Conservation (phyloP, 2,113 vertebrate species). For the Tachysurus vachellii region DNA sequence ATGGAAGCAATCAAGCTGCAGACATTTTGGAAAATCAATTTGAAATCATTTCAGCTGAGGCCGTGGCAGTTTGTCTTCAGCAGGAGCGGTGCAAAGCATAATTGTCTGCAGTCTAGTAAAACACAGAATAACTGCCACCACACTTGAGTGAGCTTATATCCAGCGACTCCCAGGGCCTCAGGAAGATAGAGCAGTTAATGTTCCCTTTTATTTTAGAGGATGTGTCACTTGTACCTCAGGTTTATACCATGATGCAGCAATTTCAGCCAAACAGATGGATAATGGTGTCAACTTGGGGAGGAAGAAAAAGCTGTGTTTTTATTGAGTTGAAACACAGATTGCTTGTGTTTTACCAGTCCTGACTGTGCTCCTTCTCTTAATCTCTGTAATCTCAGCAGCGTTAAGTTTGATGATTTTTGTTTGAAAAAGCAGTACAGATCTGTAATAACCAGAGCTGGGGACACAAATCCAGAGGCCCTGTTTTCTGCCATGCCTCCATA, state of each 20-base stretch:
- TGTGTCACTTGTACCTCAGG: constrained; percentile 99
- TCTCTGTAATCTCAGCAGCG: constrained; percentile 97
- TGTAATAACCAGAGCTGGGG: constrained; percentile 98
- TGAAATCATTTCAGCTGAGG: constrained; percentile 99
- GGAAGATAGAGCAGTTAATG: constrained; percentile 99
- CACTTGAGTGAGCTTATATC: constrained; percentile 99
- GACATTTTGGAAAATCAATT: constrained; percentile 99
- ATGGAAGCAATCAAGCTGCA: constrained; percentile 99
- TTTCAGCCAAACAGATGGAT: constrained; percentile 99
- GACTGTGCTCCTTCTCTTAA: constrained; percentile 93
- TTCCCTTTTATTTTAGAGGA: constrained; percentile 99
- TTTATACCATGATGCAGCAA: constrained; percentile 99
- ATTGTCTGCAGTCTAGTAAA: constrained; percentile 99
- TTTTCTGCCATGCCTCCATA: constrained; percentile 88
- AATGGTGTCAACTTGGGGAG: constrained; percentile 94
- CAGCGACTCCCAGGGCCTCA: constrained; percentile 99
- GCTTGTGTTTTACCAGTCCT: constrained; percentile 87
- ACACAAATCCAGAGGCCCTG: constrained; percentile 91
- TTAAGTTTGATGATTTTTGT: constrained; percentile 99
- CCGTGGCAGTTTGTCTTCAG: constrained; percentile 99
- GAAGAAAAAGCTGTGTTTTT: constrained; percentile 88
- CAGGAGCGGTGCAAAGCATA: constrained; percentile 99
- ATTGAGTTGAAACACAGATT: constrained; percentile 98
- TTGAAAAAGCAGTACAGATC: constrained; percentile 99
- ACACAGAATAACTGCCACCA: constrained; percentile 99